Evolutionary conservation across 2,888 invertebrate genomes (phyloP).

Genomic region (Drosophila neonasuta): DNA sequence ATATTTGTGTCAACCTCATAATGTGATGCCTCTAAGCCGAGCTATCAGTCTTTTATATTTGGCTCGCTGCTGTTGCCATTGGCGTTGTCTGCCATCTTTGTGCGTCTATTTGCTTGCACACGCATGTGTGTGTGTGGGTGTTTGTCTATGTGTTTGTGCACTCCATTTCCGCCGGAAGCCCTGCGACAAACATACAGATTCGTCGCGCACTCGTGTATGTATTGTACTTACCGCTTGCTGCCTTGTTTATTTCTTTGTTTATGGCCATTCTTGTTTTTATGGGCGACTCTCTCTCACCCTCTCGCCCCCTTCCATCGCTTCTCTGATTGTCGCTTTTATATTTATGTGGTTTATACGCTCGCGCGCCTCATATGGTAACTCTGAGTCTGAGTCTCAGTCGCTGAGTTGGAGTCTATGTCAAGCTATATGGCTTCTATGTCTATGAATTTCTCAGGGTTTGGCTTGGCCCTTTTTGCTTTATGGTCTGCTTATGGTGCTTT

Average conservation of each 20-base stretch:
- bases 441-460: slow-evolving; percentile 38
- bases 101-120: slow-evolving; percentile 40
- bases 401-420: slow-evolving; percentile 21
- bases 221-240: slow-evolving; percentile 65
- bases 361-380: slow-evolving; percentile 63
- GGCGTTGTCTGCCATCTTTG: slow-evolving; percentile 40
- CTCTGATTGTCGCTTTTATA: slow-evolving; percentile 69
- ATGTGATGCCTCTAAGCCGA: slow-evolving; percentile 67
- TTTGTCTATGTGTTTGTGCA: slow-evolving; percentile 36
- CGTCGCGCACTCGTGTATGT: slow-evolving; percentile 38
- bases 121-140: slow-evolving; percentile 9
- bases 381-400: background rate
- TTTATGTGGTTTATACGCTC: slow-evolving; percentile 62
- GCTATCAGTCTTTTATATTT: slow-evolving; percentile 71
- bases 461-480: slow-evolving; percentile 50
- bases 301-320: background rate
- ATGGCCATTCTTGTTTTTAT: slow-evolving; percentile 61
- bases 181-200: slow-evolving; percentile 55
- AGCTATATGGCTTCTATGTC: slow-evolving; percentile 28
- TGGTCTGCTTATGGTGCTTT: slow-evolving; percentile 49
- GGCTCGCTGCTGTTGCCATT: slow-evolving; percentile 41
- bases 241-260: slow-evolving; percentile 75
- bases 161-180: slow-evolving; percentile 74
- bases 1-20: slow-evolving; percentile 68
- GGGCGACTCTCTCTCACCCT: slow-evolving; percentile 23